Conservation (phyloP, 2,888 invertebrate genomes). For the Volucella inanis region DNA sequence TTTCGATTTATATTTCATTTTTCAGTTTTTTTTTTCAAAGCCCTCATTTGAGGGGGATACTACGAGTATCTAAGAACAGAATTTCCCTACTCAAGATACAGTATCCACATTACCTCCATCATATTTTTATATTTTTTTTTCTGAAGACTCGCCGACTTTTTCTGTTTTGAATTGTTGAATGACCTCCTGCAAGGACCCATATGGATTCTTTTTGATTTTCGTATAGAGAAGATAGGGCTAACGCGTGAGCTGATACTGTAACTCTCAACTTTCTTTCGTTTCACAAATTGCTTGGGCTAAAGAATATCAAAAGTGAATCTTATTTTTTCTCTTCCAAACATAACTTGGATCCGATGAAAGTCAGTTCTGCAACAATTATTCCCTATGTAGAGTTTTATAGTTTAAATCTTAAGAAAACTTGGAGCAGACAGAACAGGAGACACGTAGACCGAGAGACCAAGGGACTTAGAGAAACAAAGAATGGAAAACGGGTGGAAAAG, state of each 20-base stretch:
- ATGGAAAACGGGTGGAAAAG: slow-evolving; percentile 14
- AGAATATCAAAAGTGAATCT: slow-evolving; percentile 60
- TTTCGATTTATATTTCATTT: slow-evolving; percentile 39
- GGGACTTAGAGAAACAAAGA: neutral
- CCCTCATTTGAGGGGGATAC: slow-evolving; percentile 26
- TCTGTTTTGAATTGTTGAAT: slow-evolving; percentile 46
- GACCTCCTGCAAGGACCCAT: slow-evolving; percentile 3
- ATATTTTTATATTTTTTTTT: neutral
- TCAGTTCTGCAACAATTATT: slow-evolving; percentile 50
- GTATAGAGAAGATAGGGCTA: too few relatives aligned
- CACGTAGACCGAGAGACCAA: slow-evolving; percentile 17
- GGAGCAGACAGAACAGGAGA: neutral
- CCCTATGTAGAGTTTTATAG: slow-evolving; percentile 44
- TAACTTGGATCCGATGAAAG: slow-evolving; percentile 43
- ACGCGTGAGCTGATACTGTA: slow-evolving; percentile 63
- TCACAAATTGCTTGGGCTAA: slow-evolving; percentile 50
- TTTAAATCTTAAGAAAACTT: slow-evolving; percentile 47
- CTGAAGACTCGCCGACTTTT: slow-evolving; percentile 37
- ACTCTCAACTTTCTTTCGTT: slow-evolving; percentile 48
- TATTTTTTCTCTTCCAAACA: slow-evolving; percentile 46
- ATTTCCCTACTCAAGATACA: slow-evolving; percentile 49
- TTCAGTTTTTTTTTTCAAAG: slow-evolving; percentile 31
- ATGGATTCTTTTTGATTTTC: slow-evolving; percentile 18
- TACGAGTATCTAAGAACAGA: slow-evolving; percentile 2
- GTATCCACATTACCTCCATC: slow-evolving; percentile 64